These are phyloP conservation scores for Hesperophylax magnus DNA, from an alignment of 1,140 invertebrate genomes.

Conservation along the genomic window DNA sequence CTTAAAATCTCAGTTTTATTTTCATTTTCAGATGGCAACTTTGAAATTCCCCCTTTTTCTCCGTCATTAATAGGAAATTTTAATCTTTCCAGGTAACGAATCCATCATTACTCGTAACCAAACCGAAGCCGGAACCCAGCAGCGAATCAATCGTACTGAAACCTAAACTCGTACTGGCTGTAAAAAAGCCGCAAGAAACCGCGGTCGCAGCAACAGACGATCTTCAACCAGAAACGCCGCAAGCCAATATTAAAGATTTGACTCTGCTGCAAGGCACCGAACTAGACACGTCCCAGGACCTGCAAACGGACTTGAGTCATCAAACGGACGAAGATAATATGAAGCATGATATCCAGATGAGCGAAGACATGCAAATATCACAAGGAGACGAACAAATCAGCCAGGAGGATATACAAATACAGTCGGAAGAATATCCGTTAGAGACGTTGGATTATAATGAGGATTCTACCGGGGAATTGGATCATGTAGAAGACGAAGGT, in stretches of 20 bases:
- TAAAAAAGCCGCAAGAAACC: no score
- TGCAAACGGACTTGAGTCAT: no score
- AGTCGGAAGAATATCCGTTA: not conserved
- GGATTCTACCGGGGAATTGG: slow-evolving; percentile 39
- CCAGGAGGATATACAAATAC: not conserved
- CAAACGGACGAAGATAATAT: no score
- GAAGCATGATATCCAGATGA: not conserved
- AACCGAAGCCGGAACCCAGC: not conserved
- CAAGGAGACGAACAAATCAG: not conserved
- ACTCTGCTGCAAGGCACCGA: no score
- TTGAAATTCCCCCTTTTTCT: no score
- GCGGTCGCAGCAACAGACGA: no score
- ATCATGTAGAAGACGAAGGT: slow-evolving; percentile 21
- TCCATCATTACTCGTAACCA: not conserved
- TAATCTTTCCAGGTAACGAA: not conserved
- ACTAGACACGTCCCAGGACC: no score
- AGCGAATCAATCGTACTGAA: not conserved
- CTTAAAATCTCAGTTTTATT: no score
- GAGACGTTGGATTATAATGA: slow-evolving; percentile 40
- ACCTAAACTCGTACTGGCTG: not conserved
- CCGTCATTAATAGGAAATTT: not conserved
- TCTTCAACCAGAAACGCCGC: no score
- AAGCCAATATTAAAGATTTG: no score
- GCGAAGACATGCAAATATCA: not conserved
- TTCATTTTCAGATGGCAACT: no score